Evolutionary conservation across 2,888 invertebrate genomes (phyloP).

Genomic region (Lasioglossum morio): DNA sequence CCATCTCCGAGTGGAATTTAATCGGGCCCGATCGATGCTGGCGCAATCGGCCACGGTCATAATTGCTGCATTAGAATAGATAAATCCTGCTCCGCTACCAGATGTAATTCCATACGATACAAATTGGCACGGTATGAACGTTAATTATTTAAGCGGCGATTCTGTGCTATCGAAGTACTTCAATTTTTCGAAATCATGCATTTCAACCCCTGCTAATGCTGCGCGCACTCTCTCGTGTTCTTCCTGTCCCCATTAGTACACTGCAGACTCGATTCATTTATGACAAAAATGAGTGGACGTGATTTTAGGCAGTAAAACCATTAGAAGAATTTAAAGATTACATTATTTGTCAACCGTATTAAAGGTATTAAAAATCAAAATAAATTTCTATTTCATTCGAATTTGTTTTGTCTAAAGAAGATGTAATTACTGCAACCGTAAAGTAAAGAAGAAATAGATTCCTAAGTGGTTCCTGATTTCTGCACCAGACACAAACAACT

Average conservation of each 20-base stretch:
- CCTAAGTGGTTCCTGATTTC: too few species aligned
- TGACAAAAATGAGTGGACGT: neutral
- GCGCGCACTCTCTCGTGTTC: neutral
- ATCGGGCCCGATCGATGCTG: conserved; percentile 7
- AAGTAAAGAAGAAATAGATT: too few species aligned
- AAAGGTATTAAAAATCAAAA: too few species aligned
- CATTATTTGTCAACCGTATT: neutral
- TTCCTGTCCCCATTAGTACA: too few species aligned
- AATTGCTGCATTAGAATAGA: conserved; percentile 10
- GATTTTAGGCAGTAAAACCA: neutral
- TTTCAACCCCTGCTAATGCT: neutral
- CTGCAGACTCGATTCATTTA: neutral
- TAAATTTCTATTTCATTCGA: too few species aligned
- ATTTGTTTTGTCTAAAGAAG: too few species aligned
- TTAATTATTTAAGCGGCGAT: neutral
- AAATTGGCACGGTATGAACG: neutral
- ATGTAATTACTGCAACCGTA: too few species aligned
- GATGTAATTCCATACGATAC: neutral
- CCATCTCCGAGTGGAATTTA: conserved; percentile 22
- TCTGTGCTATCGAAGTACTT: conserved; percentile 29
- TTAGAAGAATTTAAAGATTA: neutral
- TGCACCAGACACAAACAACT: too few species aligned
- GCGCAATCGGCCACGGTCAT: conserved; percentile 2
- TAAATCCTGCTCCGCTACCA: conserved; percentile 1
- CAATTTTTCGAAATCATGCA: neutral